Evolutionary conservation across 1,140 invertebrate species (phyloP), one percentile per base, ranked within the genome.

Genomic region (silkworm (Bombyx mori)): DNA sequence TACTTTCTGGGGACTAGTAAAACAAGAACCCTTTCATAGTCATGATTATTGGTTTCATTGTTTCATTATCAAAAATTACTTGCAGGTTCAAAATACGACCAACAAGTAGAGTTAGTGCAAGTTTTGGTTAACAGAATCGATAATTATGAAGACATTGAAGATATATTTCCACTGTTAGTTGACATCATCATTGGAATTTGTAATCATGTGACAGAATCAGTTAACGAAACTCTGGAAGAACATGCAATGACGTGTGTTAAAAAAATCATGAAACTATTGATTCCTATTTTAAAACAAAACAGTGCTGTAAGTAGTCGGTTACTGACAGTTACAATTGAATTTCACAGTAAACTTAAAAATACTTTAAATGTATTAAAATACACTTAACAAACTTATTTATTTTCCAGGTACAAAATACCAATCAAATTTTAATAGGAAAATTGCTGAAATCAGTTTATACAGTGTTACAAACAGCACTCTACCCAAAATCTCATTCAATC

Each of bases 91-190:
- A 22, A 62, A 51, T 66, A 45, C 56, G 54, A 63, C 47, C 60
- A 70, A 44, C 64, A 75, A 62, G 44, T 60, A 7, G 50, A 68
- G 52, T 56, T 70, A 9, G 42, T 75, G 18, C 18, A 57, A 45
- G 48, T 54, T 46, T 46, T 59, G 35, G 55, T 54, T 12, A 59
- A 58, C 12, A 54, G 42, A 9, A 52, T 57, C 49, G 43, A 60
- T 53, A 45, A 18, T n/a, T 58, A 59, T 54, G 53, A 59, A 35
- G 12, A 44, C 6, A 56, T 59, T 8, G 44, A 66, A 56, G 9
- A 54, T 18, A 7, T 66, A 6, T 56, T 61, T 44, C 49, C 54
- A 42, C 8, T 53, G 45, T 42, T 63, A 10, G 44, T 60, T 26
- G 62, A 69, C 46, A 61, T 57, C 50, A 12, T 69, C 44, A 44